Evolutionary conservation across 2,797 vertebrate species (phyloP), one percentile per base, ranked within the genome.

Genomic region (Podargus strigoides): DNA sequence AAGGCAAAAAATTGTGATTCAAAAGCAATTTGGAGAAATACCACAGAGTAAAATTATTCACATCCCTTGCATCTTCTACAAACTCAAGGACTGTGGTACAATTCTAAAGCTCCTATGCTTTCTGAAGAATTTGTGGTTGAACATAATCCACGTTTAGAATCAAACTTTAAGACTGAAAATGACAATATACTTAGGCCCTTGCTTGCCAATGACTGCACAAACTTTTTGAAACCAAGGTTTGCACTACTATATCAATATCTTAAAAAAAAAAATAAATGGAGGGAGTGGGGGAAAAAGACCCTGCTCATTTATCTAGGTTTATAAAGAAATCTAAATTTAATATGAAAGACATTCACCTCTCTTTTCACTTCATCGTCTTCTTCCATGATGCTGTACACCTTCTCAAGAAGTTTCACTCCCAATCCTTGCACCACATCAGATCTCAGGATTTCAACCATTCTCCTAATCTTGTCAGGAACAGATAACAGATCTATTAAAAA

Each of bases 351-450:
- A 94, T 96, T 95, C 95, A 98, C 99, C 98, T 99, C 99, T 98
- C 98, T 98, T 94, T 98, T 97, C 4, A 41, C 53, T 81, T 99
- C 99, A 88, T 99, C 98, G 0, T 99, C 98, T 69, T 99, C 98
- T 88, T 99, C 99, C 98, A 99, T 98, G 96, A 99, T 98, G 93
- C 98, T 98, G 96, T 99, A 98, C 5, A 98, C 98, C 95, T 97
- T 98, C 96, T 99, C 98, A 85, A 99, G 97, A 95, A 99, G 98
- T 89, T 99, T 99, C 93, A 99, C 97, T 28, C 99, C 99, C 39
- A 99, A 88, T 44, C 98, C 99, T 92, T 98, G 98, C 62, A 99
- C 98, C 76, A 99, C 98, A 93, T 99, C 99, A 58, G 98, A 98
- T 90, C 99, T 98, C 93, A 99, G 96, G 56, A 98, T 97, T 97